Conservation (phyloP, 2,113 vertebrate genomes). For the Candoia aspera region DNA sequence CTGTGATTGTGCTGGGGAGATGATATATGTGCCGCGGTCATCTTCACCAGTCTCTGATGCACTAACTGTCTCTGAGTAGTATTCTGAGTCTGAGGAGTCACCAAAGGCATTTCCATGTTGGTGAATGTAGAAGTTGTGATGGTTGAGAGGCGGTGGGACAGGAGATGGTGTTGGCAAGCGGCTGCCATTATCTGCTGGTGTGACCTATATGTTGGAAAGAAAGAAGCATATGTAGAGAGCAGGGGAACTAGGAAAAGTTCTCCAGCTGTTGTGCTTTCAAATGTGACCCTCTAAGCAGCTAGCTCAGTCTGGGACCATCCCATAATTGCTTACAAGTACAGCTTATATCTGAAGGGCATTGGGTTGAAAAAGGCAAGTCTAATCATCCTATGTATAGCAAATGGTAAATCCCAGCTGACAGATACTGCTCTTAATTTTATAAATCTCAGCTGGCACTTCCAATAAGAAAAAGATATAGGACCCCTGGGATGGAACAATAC, state of each 20-base stretch:
- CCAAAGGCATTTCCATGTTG: slow-evolving; percentile 74
- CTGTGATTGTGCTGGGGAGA: slow-evolving; percentile 72
- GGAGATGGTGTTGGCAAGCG: slow-evolving; percentile 72
- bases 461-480: background rate
- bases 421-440: background rate
- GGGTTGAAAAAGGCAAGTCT: background rate
- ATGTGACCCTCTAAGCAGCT: background rate
- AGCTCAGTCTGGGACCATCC: background rate
- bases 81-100: slow-evolving; percentile 80
- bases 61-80: slow-evolving; percentile 79
- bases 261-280: background rate
- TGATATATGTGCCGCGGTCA: slow-evolving; percentile 68
- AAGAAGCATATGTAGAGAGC: background rate
- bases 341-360: background rate
- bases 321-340: background rate
- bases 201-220: slow-evolving; percentile 46
- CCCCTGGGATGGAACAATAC: background rate
- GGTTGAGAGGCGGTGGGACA: slow-evolving; percentile 73
- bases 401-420: background rate
- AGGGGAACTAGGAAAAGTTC: background rate
- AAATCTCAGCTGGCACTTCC: background rate
- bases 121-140: slow-evolving; percentile 79
- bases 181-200: slow-evolving; percentile 66
- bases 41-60: slow-evolving; percentile 78
- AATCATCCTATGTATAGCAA: background rate